Conservation (phyloP, 1,140 invertebrate species). For the Lordiphosa collinella region DNA sequence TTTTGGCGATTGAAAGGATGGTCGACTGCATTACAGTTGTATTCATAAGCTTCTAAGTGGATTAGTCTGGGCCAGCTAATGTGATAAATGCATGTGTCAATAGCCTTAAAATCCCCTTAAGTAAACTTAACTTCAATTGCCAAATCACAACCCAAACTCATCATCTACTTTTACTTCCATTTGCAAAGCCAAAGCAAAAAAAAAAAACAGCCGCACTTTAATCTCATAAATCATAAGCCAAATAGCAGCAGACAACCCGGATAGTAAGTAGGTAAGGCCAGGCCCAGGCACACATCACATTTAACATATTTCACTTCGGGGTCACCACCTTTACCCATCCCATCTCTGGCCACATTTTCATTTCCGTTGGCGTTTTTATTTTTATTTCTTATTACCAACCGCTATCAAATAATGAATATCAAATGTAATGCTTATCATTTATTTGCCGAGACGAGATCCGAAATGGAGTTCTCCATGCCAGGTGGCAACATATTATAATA, state of each 20-base stretch:
- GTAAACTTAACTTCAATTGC: too few relatives aligned
- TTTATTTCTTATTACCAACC: conserved; percentile 67
- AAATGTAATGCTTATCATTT: conserved; percentile 80
- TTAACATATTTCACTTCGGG: conserved; percentile 74
- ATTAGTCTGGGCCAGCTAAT: conserved; percentile 56
- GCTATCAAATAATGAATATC: conserved; percentile 80
- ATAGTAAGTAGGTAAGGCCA: not conserved
- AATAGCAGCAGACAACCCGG: not conserved
- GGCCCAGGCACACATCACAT: conserved; percentile 24
- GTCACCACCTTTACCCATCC: not conserved
- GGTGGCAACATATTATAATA: conserved; percentile 73
- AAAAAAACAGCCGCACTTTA: conserved; percentile 36
- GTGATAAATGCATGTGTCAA: conserved; percentile 52
- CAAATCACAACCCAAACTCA: not conserved
- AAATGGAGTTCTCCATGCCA: conserved; percentile 25
- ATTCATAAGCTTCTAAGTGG: conserved; percentile 57
- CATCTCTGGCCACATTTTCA: conserved; percentile 43
- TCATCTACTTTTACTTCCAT: too few relatives aligned
- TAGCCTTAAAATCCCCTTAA: not conserved
- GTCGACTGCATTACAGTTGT: conserved; percentile 21
- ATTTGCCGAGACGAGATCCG: conserved; percentile 65
- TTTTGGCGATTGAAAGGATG: conserved; percentile 30
- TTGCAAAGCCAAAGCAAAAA: not conserved
- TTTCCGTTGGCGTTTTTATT: conserved; percentile 77
- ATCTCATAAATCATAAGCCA: conserved; percentile 63